A percentile compares a stretch with the other conserved stretches of the same genome.
Conservation (phyloP, 2,113 vertebrate species). For the Pedetes capensis region DNA sequence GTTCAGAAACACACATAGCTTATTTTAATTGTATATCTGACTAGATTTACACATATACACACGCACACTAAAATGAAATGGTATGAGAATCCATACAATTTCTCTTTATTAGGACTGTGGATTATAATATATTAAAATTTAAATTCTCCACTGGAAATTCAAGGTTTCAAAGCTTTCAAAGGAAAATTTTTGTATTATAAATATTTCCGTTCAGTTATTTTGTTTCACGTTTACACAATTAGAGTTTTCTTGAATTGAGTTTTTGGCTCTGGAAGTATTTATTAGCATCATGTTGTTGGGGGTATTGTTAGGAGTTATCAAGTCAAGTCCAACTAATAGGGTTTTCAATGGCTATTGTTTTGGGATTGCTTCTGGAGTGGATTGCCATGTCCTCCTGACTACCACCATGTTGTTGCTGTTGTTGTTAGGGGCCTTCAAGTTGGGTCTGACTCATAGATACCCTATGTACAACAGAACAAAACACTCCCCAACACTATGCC, state of each 20-base stretch:
- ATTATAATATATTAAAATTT: not conserved
- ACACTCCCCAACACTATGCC: too few relatives aligned
- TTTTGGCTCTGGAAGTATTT: conserved; percentile 12
- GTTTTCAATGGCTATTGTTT: too few relatives aligned
- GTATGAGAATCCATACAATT: not conserved
- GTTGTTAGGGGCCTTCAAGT: too few relatives aligned
- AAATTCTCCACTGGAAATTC: not conserved
- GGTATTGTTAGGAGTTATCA: too few relatives aligned
- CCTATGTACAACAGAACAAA: too few relatives aligned
- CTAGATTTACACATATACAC: not conserved
- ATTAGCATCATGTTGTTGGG: too few relatives aligned
- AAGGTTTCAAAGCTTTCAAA: not conserved
- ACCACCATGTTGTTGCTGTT: too few relatives aligned
- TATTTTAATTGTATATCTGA: not conserved
- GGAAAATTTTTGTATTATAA: not conserved
- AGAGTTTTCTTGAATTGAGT: not conserved
- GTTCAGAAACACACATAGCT: too few relatives aligned
- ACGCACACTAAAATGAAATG: not conserved
- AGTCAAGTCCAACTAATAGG: too few relatives aligned
- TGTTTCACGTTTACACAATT: not conserved
- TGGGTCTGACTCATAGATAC: too few relatives aligned
- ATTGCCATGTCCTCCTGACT: too few relatives aligned
- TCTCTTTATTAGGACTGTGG: not conserved
- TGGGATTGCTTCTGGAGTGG: too few relatives aligned
- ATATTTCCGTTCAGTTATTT: not conserved